phyloP scores from a whole-genome alignment of 2,888 invertebrate species.

The Drosophila ochracea region DNA sequence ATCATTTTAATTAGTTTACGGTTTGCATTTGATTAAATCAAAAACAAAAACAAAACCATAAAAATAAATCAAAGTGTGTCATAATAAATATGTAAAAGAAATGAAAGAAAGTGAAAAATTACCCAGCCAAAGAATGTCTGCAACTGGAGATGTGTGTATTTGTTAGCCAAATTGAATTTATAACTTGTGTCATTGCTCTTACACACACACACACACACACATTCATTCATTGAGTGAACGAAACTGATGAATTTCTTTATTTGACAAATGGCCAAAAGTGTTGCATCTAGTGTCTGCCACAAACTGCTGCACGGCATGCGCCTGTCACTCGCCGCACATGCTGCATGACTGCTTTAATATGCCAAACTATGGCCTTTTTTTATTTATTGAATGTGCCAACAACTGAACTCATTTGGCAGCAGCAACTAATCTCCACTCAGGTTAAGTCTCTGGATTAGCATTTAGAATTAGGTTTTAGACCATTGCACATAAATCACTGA shows the following conservation, averaged over 20 bases:
- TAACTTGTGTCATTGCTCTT: conserved; percentile 75
- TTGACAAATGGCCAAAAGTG: conserved; percentile 73
- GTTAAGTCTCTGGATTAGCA: conserved; percentile 14
- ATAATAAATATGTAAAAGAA: conserved; percentile 7
- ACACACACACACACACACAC: conserved; percentile 18
- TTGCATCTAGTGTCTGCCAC: conserved; percentile 34
- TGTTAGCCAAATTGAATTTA: conserved; percentile 80
- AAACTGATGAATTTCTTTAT: conserved; percentile 48
- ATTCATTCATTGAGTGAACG: background rate
- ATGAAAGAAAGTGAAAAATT: conserved; percentile 39
- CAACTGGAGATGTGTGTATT: conserved; percentile 36
- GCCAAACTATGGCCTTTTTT: conserved; percentile 26
- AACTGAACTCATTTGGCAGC: background rate
- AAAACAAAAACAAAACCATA: conserved; percentile 16
- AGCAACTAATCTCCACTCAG: background rate
- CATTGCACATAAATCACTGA: conserved; percentile 10
- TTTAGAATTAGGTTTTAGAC: conserved; percentile 20
- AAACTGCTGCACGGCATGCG: conserved; percentile 43
- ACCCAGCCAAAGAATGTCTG: conserved; percentile 50
- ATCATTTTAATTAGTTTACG: conserved; percentile 77
- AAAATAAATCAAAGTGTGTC: background rate
- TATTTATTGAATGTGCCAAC: background rate
- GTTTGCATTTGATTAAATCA: conserved; percentile 40
- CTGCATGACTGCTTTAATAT: conserved; percentile 49
- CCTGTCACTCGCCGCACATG: conserved; percentile 52